Evolutionary conservation across 30 jellyfish, hydroid and myxozoan species (phyloP).

Genomic region (Nemopilema nomurai): DNA sequence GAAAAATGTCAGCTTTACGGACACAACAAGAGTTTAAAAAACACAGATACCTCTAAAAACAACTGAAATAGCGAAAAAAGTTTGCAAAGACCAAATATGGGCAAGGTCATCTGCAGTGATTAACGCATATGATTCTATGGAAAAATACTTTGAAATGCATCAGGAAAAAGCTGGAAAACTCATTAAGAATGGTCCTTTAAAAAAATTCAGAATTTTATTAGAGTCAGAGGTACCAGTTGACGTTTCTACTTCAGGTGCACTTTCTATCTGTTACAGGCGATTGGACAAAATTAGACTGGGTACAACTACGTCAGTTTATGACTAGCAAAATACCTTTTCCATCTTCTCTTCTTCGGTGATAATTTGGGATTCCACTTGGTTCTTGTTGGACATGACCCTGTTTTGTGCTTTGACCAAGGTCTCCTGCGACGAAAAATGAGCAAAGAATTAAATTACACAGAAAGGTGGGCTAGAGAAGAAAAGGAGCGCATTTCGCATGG

Average conservation of each 20-base stretch:
- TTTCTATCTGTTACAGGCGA: no score
- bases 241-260: no score
- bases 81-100: not conserved
- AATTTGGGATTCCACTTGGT: conserved; percentile 35
- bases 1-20: not conserved
- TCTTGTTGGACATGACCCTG: conserved; percentile 11
- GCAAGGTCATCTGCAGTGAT: no score
- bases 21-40: no score
- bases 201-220: no score
- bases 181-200: no score
- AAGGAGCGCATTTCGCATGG: not conserved
- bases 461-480: not conserved
- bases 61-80: not conserved
- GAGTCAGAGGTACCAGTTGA: no score
- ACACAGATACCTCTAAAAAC: no score
- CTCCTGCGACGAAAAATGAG: conserved; percentile 5
- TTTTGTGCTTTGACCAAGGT: conserved; percentile 28
- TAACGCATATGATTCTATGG: no score
- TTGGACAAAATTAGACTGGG: no score
- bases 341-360: conserved; percentile 45
- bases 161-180: no score
- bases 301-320: not conserved
- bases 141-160: no score
- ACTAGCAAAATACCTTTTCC: conserved; percentile 33
- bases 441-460: not conserved